These are phyloP conservation scores for Chiridota heheva DNA, from an alignment of 35 echinoderm and acorn worm genomes.

Conservation along the genomic window DNA sequence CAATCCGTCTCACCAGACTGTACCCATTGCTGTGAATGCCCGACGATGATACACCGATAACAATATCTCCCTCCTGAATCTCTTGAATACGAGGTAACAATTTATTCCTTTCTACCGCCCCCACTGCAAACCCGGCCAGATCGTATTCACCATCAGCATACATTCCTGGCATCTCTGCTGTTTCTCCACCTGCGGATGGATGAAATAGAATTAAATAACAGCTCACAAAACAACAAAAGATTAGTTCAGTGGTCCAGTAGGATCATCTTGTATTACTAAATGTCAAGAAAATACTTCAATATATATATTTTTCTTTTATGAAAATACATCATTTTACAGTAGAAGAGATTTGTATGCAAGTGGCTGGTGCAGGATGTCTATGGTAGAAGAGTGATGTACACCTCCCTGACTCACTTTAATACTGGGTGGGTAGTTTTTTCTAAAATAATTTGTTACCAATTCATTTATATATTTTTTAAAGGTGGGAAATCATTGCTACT, in stretches of 20 bases:
- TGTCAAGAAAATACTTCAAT: background rate
- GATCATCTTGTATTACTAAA: too few relatives aligned
- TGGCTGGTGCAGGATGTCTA: too few relatives aligned
- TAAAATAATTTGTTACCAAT: too few relatives aligned
- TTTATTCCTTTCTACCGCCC: constrained; percentile 63
- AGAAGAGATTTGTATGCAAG: too few relatives aligned
- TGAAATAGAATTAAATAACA: background rate
- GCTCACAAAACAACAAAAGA: background rate
- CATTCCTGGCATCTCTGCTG: constrained; percentile 97
- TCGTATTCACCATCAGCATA: constrained; percentile 81
- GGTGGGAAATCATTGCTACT: too few relatives aligned
- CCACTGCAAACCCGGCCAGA: constrained; percentile 90
- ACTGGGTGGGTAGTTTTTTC: too few relatives aligned
- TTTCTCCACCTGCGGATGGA: constrained; percentile 85
- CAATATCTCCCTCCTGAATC: constrained; percentile 74
- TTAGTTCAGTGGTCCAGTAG: too few relatives aligned
- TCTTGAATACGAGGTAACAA: constrained; percentile 51
- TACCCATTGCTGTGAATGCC: constrained; percentile 99
- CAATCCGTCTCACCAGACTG: constrained; percentile 76
- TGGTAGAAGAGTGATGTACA: too few relatives aligned
- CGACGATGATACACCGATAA: constrained; percentile 86
- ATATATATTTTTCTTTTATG: background rate
- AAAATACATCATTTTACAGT: too few relatives aligned
- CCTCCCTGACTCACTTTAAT: too few relatives aligned
- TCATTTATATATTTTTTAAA: too few relatives aligned